These are phyloP conservation scores for Narcine bancroftii DNA, from an alignment of 2,113 vertebrate genomes.

Conservation along the genomic window DNA sequence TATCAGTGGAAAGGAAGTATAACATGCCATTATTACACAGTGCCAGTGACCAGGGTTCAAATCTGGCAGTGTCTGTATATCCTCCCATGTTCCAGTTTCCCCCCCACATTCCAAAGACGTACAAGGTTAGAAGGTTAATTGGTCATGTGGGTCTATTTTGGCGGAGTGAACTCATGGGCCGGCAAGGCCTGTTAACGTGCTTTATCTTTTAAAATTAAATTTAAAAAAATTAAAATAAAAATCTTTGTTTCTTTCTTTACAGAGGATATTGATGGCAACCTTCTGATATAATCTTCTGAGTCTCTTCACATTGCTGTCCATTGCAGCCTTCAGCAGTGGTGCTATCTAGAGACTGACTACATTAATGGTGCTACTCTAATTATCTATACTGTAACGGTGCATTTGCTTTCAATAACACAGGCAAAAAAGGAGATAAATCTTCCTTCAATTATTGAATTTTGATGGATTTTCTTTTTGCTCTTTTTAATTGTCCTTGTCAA, in stretches of 20 bases:
- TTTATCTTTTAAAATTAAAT: too few species aligned
- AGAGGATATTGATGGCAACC: conserved; percentile 94
- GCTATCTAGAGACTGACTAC: conserved; percentile 42
- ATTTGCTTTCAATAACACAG: conserved; percentile 27
- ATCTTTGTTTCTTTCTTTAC: conserved; percentile 54
- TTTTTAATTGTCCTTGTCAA: conserved; percentile 41
- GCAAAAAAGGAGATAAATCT: conserved; percentile 41
- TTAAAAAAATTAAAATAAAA: neutral
- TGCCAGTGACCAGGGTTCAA: too few species aligned
- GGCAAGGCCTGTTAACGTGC: too few species aligned
- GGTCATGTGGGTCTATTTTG: too few species aligned
- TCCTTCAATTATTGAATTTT: conserved; percentile 49
- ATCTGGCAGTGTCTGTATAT: too few species aligned
- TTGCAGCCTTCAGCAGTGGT: conserved; percentile 41
- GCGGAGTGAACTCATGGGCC: too few species aligned
- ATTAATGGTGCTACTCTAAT: conserved; percentile 47
- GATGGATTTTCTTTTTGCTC: conserved; percentile 49
- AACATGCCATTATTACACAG: too few species aligned
- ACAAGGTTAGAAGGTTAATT: too few species aligned
- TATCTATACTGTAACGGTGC: conserved; percentile 40
- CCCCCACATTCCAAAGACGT: too few species aligned
- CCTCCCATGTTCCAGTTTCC: too few species aligned
- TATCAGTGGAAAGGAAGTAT: too few species aligned
- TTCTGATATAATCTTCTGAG: conserved; percentile 72
- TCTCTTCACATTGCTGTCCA: conserved; percentile 47